Percentiles rank a stretch among this genome's conserved stretches.
These are phyloP conservation scores for Temnothorax unifasciatus DNA, from an alignment of 2,888 invertebrate species.

Conservation along the genomic window DNA sequence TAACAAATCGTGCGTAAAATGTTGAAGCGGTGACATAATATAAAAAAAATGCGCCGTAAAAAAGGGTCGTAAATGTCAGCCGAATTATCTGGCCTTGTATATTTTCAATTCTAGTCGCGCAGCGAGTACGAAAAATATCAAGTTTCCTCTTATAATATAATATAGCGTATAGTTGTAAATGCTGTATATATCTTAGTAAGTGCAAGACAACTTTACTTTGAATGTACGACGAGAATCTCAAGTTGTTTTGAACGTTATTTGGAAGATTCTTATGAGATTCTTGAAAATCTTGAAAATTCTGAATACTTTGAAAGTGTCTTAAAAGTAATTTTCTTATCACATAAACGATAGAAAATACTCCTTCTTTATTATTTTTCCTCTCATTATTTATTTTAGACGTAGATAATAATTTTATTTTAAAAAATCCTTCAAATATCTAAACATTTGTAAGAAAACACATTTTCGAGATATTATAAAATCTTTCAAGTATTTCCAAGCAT, in stretches of 20 bases:
- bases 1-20: not conserved
- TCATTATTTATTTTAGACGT: too few species aligned
- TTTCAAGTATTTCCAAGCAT: too few species aligned
- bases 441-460: too few species aligned
- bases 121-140: not conserved
- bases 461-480: too few species aligned
- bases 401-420: too few species aligned
- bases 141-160: not conserved
- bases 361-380: too few species aligned
- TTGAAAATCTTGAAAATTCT: too few species aligned
- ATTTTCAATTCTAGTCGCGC: not conserved
- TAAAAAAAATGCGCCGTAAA: not conserved
- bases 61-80: not conserved
- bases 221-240: not conserved
- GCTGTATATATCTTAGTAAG: not conserved
- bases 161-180: not conserved
- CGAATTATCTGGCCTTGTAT: not conserved
- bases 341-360: too few species aligned
- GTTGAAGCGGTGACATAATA: not conserved
- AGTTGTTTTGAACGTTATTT: not conserved
- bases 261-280: too few species aligned
- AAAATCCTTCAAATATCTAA: too few species aligned
- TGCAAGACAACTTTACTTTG: not conserved
- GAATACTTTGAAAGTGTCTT: too few species aligned
- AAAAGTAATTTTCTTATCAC: too few species aligned